These are phyloP conservation scores for Odontothrips loti DNA, from an alignment of 2,888 invertebrate species.

Conservation along the genomic window DNA sequence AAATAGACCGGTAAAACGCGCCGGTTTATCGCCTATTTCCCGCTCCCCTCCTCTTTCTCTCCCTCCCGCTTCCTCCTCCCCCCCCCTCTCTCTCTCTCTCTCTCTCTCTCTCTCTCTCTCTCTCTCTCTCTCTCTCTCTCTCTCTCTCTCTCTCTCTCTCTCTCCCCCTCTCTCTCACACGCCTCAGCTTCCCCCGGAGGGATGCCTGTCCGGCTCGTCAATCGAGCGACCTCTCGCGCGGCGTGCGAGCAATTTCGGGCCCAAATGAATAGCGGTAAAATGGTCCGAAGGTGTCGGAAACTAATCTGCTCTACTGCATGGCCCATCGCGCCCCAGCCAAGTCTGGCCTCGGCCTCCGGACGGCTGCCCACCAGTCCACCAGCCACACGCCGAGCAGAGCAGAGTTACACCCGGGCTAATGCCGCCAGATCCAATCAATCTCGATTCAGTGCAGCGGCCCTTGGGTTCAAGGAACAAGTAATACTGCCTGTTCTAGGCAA, in stretches of 20 bases:
- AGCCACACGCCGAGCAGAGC: no score
- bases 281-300: neutral
- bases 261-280: constrained; percentile 23
- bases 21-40: constrained; percentile 4
- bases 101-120: no score
- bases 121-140: neutral
- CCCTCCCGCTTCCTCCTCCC: no score
- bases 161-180: no score
- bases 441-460: no score
- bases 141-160: no score
- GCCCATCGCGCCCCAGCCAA: neutral
- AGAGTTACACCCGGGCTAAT: no score
- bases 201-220: neutral
- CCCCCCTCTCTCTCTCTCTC: no score
- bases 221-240: neutral
- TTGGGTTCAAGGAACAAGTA: no score
- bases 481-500: no score
- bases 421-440: no score
- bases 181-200: neutral
- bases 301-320: neutral
- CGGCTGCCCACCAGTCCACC: no score
- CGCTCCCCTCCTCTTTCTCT: neutral
- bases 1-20: constrained; percentile 11
- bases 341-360: neutral
- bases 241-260: constrained; percentile 8